Percentiles rank a stretch among this genome's conserved stretches.
Evolutionary conservation across 2,888 invertebrate genomes (phyloP).

Genomic region (Drosophila pseudotalamancana): DNA sequence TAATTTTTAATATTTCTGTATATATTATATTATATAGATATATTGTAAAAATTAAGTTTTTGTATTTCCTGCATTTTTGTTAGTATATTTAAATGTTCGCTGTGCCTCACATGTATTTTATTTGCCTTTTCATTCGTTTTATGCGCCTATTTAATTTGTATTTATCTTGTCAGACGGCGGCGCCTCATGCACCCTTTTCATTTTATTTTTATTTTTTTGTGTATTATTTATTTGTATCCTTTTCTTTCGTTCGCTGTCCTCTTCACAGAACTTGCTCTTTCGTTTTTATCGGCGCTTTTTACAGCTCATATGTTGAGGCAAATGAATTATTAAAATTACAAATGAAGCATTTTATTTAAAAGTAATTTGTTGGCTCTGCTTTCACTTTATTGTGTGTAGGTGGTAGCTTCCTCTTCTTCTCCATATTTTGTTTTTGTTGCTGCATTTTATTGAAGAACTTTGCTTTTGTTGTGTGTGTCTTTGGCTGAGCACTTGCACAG

Average conservation of each 20-base stretch:
- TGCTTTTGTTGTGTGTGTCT: slow-evolving; percentile 8
- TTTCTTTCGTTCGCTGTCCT: not conserved
- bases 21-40: no score
- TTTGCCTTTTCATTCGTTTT: not conserved
- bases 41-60: no score
- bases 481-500: slow-evolving; percentile 4
- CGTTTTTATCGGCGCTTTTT: not conserved
- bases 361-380: slow-evolving; percentile 27
- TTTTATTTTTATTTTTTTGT: slow-evolving; percentile 1
- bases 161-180: slow-evolving; percentile 10
- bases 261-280: not conserved
- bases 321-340: slow-evolving; percentile 60
- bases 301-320: slow-evolving; percentile 8
- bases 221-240: not conserved
- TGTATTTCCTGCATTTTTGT: not conserved
- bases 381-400: not conserved
- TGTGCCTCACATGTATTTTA: not conserved
- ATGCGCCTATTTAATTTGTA: slow-evolving; percentile 11
- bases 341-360: slow-evolving; percentile 58
- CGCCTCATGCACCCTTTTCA: not conserved
- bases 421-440: not conserved
- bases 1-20: no score
- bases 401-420: not conserved
- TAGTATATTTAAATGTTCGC: not conserved
- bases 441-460: slow-evolving; percentile 11